Evolutionary conservation across 2,888 invertebrate genomes (phyloP).

Genomic region (Erebia ligea): DNA sequence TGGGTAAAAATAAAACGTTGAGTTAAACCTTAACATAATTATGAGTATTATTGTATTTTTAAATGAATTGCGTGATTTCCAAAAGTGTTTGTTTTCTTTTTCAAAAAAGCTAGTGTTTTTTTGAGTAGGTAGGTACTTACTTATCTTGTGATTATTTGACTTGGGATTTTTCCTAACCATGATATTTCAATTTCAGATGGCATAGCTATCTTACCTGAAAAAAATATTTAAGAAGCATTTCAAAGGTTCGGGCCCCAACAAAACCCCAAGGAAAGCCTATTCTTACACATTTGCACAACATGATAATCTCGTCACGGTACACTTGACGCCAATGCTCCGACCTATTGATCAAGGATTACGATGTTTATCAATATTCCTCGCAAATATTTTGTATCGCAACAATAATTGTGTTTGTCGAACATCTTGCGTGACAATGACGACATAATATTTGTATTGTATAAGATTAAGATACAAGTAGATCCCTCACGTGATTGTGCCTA

Average conservation of each 20-base stretch:
- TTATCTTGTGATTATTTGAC: no score
- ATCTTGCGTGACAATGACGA: conserved; percentile 64
- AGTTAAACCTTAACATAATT: no score
- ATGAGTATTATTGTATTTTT: no score
- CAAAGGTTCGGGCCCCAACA: conserved; percentile 1
- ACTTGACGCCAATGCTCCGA: conserved; percentile 73
- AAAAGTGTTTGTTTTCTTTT: no score
- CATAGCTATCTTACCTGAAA: conserved; percentile 1
- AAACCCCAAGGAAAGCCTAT: conserved; percentile 33
- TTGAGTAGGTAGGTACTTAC: no score
- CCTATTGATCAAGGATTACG: conserved; percentile 62
- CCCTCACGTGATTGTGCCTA: conserved; percentile 35
- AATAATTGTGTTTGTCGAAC: conserved; percentile 47
- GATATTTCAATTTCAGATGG: conserved; percentile 9
- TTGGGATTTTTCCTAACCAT: not conserved
- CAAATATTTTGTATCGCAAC: conserved; percentile 62
- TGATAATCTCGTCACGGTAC: conserved; percentile 77
- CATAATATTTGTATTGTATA: conserved; percentile 71
- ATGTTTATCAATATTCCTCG: conserved; percentile 75
- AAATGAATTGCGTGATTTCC: no score
- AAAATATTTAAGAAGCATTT: not conserved
- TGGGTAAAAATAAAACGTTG: no score
- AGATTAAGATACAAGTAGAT: conserved; percentile 53
- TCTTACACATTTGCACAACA: conserved; percentile 65
- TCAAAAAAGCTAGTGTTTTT: no score